A percentile compares a stretch with the other conserved stretches of the same genome.
Evolutionary conservation across 2,888 invertebrate species (phyloP).

Genomic region (Marronus borbonicus): DNA sequence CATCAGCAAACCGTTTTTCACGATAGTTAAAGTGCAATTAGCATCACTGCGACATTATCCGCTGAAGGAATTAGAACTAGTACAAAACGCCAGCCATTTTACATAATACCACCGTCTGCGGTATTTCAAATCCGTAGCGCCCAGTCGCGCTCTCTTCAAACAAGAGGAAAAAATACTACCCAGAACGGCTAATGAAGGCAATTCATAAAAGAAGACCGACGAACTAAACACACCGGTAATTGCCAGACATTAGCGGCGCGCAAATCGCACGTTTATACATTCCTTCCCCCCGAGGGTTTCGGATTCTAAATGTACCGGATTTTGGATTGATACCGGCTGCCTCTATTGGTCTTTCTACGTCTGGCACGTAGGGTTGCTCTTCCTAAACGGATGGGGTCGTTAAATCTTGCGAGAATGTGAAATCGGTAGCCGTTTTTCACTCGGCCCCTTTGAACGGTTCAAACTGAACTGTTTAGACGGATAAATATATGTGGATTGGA

Average conservation of each 20-base stretch:
- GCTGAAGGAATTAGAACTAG: not conserved
- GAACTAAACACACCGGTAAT: slow-evolving; percentile 42
- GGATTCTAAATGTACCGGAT: slow-evolving; percentile 25
- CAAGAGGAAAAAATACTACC: not conserved
- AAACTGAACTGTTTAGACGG: too few relatives aligned
- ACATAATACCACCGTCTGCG: not conserved
- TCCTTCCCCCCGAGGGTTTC: not conserved
- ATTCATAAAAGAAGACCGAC: slow-evolving; percentile 34
- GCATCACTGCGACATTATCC: not conserved
- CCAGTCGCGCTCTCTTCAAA: not conserved
- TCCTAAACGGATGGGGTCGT: slow-evolving; percentile 15
- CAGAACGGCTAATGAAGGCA: slow-evolving; percentile 19
- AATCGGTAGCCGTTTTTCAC: not conserved
- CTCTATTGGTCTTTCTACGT: not conserved
- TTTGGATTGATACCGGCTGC: slow-evolving; percentile 3
- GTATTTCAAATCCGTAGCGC: not conserved
- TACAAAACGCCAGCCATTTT: not conserved
- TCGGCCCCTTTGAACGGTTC: not conserved
- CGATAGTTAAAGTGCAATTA: too few relatives aligned
- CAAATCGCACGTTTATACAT: not conserved
- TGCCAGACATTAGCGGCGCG: not conserved
- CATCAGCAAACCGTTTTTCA: too few relatives aligned
- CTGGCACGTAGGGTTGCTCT: not conserved
- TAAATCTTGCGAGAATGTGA: slow-evolving; percentile 10
- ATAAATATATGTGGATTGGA: too few relatives aligned